Evolutionary conservation across 2,888 invertebrate genomes (phyloP), one percentile per base, ranked within the genome.

Genomic region (Dynastes tityus): DNA sequence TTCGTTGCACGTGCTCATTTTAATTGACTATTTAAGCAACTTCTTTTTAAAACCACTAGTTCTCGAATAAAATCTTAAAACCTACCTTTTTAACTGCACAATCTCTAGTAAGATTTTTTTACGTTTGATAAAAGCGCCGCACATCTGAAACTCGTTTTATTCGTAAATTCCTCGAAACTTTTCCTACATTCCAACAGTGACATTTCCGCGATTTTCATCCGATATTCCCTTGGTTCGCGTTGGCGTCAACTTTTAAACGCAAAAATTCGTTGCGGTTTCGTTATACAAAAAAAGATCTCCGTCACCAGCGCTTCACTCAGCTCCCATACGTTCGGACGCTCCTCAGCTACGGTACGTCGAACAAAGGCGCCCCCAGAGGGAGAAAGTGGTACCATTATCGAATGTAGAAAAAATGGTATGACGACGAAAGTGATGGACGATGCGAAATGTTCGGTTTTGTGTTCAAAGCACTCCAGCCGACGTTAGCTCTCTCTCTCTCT

Each of bases 341-440:
- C n/a, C 29, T 13, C 55, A 55, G 27, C 9, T 61, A 40, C 37
- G 37, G 61, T 61, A 27, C 29, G 16, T 4, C 64, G 75, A 61
- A 64, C 65, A 65, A 49, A 29, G 64, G 32, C 9, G 27, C 22
- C 51, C 37, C 27, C 37, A 37, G 11, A 40, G 61, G 61, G 40
- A 40, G 61, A 73, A 73, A 73, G 61, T 58, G 45, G 55, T 45
- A 61, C 73, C 58, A 73, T 61, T 73, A 73, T 61, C 61, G 58
- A 27, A 73, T 11, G 45, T 45, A 65, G 64, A 76, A 76, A 67
- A 64, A 76, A 27, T 58, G 16, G 16, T 67, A 53, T 55, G 51
- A 76, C 32, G 51, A 65, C 65, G 65, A 65, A 76, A 64, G 76
- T 76, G 76, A 76, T 76, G 45, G 63, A 76, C 63, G 76, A 76